Base-by-base conservation (phyloP, 2,797 vertebrate genomes). In the Cuniculus paca region DNA sequence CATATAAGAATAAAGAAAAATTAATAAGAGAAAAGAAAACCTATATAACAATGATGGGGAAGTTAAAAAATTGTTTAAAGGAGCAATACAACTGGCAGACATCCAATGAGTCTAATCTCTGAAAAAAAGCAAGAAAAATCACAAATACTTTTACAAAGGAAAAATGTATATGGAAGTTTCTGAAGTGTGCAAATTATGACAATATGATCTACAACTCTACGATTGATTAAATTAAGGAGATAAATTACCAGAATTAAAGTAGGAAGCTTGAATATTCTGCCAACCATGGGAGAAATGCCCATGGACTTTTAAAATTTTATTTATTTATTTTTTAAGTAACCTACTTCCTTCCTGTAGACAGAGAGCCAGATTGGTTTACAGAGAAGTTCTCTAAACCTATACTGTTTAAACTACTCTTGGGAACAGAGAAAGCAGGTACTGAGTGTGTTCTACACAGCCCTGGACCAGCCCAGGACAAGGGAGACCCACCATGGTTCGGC, bases 171-270 rank as follows among this genome's bases (percentile, higher is more conserved):
- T 16, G 61, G 77, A 78, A 63, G 34, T 82, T n/a, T 60, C 50
- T 8, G 1, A 78, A 60, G 34, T 87, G 63, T 39, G 42, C 58
- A 91, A 61, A 48, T 56, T 17, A 50, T 36, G 50, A 92, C 68
- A 72, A 52, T 17, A 24, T 45, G 24, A 82, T 26, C 58, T 14
- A 48, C 19, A 79, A 16, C 17, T 80, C 14, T 65, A 48, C 11
- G 42, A 1, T 85, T 86, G 75, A 91, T 91, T n/a, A 56, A 94
- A 86, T 36, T 12, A 75, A 92, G 56, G 50, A 80, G n/a, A 77
- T 31, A 61, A 90, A 31, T 36, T 54, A 87, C 9, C 42, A 61
- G 45, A 78, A 42, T 34, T 19, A 31, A 50, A 52, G 50, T 34
- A 65, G 45, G 28, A 84, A 50, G 31, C 22, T 52, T 54, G 22